phyloP scores from a whole-genome alignment of 2,113 vertebrate species.

The Propithecus coquereli region DNA sequence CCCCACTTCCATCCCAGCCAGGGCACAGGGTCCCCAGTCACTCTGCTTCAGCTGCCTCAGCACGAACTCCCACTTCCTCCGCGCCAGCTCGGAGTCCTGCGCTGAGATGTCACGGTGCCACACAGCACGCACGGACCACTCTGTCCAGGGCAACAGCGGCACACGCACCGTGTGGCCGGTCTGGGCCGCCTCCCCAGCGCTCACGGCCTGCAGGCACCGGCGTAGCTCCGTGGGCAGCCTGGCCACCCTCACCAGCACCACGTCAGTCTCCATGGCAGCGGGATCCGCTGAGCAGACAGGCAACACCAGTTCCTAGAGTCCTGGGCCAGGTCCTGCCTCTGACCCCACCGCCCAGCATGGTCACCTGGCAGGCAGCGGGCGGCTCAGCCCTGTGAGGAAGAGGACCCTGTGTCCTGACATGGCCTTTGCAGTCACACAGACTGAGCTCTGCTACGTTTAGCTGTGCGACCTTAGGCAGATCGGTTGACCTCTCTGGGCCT shows the following conservation, averaged over 20 bases:
- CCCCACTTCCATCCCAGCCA: fast-evolving
- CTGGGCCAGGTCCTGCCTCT: neutral
- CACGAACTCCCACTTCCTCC: slow-evolving; percentile 85
- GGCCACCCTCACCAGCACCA: slow-evolving; percentile 79
- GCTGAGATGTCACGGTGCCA: slow-evolving; percentile 86
- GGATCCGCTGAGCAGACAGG: slow-evolving; percentile 81
- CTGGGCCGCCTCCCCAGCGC: slow-evolving; percentile 76
- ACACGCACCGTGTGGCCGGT: slow-evolving; percentile 78
- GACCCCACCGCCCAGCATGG: neutral
- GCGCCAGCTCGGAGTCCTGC: slow-evolving; percentile 82
- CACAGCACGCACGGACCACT: slow-evolving; percentile 72
- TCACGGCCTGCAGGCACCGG: slow-evolving; percentile 76
- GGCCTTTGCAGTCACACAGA: neutral
- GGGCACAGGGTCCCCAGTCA: fast-evolving
- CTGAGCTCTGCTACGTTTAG: neutral
- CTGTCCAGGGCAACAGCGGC: slow-evolving; percentile 82
- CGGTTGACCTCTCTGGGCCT: neutral
- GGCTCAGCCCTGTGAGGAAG: fast-evolving
- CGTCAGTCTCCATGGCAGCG: slow-evolving; percentile 86
- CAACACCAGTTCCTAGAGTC: slow-evolving; percentile 71
- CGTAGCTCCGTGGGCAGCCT: slow-evolving; percentile 83
- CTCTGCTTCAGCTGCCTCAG: slow-evolving; percentile 52
- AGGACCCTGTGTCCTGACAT: neutral
- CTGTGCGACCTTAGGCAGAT: neutral
- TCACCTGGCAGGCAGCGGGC: neutral